Percentiles rank a stretch among this genome's conserved stretches.
phyloP scores from a whole-genome alignment of 2,797 vertebrate genomes.

The Lophotriccus pileatus region DNA sequence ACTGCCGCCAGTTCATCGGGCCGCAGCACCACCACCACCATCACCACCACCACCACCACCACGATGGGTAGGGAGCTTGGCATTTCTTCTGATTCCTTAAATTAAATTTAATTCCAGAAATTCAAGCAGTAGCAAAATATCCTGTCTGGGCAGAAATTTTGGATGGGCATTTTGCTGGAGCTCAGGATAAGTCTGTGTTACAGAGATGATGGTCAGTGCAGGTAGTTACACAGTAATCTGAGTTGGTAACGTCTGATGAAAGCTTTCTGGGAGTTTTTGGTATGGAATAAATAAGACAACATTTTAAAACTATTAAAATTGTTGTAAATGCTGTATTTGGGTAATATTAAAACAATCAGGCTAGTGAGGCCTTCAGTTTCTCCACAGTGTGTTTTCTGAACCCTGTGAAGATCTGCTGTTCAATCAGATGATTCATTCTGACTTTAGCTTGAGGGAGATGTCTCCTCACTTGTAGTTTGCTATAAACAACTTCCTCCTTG shows the following conservation, averaged over 20 bases:
- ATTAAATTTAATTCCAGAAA: not conserved
- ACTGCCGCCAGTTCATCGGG: conserved; percentile 93
- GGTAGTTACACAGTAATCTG: not conserved
- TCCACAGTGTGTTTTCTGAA: not conserved
- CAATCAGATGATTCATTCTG: not conserved
- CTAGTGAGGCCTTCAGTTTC: not conserved
- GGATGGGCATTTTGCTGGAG: rapidly evolving
- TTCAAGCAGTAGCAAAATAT: not conserved
- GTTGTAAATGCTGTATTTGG: not conserved
- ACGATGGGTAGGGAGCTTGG: conserved; percentile 84
- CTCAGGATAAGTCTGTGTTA: not conserved
- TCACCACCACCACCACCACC: conserved; percentile 90
- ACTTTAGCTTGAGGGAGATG: not conserved
- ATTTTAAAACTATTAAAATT: not conserved
- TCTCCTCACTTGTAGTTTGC: not conserved
- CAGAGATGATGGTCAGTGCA: rapidly evolving
- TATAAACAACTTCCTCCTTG: not conserved
- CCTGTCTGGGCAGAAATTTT: not conserved
- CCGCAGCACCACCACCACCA: conserved; percentile 95
- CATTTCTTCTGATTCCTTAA: not conserved
- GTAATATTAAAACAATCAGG: not conserved
- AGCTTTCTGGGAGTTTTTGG: not conserved
- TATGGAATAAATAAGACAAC: not conserved
- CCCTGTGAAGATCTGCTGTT: not conserved
- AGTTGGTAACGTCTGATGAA: not conserved